Conservation (phyloP, 1,140 invertebrate genomes). For the Mercenaria mercenaria region DNA sequence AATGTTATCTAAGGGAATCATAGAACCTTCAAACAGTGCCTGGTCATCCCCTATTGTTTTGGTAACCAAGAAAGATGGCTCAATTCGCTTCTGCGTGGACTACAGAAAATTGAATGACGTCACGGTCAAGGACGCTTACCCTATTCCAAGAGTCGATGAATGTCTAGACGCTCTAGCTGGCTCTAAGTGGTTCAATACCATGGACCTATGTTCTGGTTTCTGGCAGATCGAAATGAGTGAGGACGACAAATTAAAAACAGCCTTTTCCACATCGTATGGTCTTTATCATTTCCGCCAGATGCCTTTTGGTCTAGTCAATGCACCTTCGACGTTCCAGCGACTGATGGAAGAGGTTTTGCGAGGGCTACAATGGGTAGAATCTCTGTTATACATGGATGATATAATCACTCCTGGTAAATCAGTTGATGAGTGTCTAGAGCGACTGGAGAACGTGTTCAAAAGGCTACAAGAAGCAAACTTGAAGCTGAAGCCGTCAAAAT, state of each 20-base stretch:
- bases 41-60: conserved; percentile 78
- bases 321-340: not conserved
- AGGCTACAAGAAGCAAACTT: not conserved
- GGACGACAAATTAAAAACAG: conserved; percentile 82
- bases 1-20: conserved; percentile 50
- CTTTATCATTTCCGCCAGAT: not conserved
- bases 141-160: conserved; percentile 76
- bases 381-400: no score
- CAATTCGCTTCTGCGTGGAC: conserved; percentile 77
- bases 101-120: conserved; percentile 75
- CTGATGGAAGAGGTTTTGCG: no score
- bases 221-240: conserved; percentile 84
- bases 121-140: conserved; percentile 69
- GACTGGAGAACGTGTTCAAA: not conserved
- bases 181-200: conserved; percentile 61
- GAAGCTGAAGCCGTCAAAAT: not conserved
- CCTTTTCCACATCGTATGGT: conserved; percentile 64
- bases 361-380: no score
- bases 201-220: conserved; percentile 74
- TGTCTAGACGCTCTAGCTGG: conserved; percentile 65
- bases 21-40: conserved; percentile 70
- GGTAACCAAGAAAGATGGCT: conserved; percentile 73
- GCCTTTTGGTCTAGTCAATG: not conserved
- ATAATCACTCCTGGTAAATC: no score
- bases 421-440: not conserved